phyloP scores from a whole-genome alignment of 2,888 invertebrate genomes.

The Clepsis dumicolana region DNA sequence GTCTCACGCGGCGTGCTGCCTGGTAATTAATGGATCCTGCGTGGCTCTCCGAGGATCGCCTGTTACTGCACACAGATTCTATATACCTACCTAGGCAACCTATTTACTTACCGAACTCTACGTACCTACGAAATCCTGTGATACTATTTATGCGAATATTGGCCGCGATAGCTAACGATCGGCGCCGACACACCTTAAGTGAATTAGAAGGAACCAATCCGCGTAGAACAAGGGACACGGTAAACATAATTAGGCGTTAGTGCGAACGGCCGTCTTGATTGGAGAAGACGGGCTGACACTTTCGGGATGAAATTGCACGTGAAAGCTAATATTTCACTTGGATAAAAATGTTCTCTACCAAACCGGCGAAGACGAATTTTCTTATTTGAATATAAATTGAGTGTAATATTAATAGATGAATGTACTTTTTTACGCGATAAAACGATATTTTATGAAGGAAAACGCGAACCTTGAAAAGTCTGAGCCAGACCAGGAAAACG shows the following conservation, averaged over 20 bases:
- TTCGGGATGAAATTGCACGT: constrained; percentile 67
- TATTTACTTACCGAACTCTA: not conserved
- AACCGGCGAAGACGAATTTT: constrained; percentile 47
- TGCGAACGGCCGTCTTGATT: constrained; percentile 68
- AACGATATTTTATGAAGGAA: constrained; percentile 45
- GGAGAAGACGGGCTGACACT: constrained; percentile 66
- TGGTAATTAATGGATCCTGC: constrained; percentile 68
- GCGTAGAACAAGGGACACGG: constrained; percentile 62
- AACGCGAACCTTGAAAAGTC: constrained; percentile 52
- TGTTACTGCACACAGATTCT: constrained; percentile 55
- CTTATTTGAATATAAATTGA: constrained; percentile 30
- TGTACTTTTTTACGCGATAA: constrained; percentile 16
- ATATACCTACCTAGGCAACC: constrained; percentile 42
- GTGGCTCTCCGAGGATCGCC: constrained; percentile 61
- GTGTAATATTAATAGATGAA: constrained; percentile 27
- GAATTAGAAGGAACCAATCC: constrained; percentile 59
- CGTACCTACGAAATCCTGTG: constrained; percentile 13
- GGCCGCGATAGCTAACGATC: constrained; percentile 53
- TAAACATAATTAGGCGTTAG: constrained; percentile 74
- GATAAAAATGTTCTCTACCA: constrained; percentile 63
- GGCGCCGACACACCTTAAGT: constrained; percentile 57
- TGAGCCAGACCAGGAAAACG: constrained; percentile 37
- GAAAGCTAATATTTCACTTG: constrained; percentile 70
- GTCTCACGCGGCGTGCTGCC: constrained; percentile 59
- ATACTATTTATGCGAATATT: constrained; percentile 8